These are phyloP conservation scores for Platichthys flesus DNA, from an alignment of 2,113 vertebrate genomes.

Conservation along the genomic window DNA sequence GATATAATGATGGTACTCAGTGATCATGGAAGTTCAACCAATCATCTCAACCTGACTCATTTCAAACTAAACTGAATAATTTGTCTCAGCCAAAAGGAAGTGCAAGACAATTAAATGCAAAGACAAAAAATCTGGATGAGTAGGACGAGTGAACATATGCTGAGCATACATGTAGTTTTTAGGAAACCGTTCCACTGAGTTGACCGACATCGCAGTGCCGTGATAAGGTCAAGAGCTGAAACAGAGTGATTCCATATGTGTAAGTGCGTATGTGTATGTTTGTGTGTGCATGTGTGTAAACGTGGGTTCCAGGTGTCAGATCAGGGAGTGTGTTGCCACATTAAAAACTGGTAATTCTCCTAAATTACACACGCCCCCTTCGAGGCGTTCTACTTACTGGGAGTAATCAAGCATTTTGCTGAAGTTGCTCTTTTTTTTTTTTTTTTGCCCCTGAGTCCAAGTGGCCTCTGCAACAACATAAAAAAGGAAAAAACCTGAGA, in stretches of 20 bases:
- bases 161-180: conserved; percentile 20
- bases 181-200: not conserved
- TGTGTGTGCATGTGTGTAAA: not conserved
- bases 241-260: not conserved
- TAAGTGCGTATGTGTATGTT: conserved; percentile 8
- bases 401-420: conserved; percentile 52
- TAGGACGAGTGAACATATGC: conserved; percentile 29
- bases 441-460: conserved; percentile 37
- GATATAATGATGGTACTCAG: not conserved
- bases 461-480: conserved; percentile 20
- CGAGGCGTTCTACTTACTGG: conserved; percentile 25
- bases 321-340: conserved; percentile 31
- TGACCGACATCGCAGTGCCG: conserved; percentile 32
- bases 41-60: not conserved
- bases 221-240: not conserved
- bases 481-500: conserved; percentile 29
- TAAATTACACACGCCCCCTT: conserved; percentile 45
- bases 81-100: too few relatives aligned
- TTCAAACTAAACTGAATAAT: too few relatives aligned
- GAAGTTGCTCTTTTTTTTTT: conserved; percentile 6
- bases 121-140: not conserved
- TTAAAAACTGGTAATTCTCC: conserved; percentile 59
- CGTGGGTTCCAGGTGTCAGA: conserved; percentile 34
- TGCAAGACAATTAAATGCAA: conserved; percentile 27
- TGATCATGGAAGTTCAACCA: not conserved